Percentiles rank a stretch among this genome's conserved stretches.
Conservation (phyloP, 2,113 vertebrate genomes). For the Stomatorhinus ivindoensis region DNA sequence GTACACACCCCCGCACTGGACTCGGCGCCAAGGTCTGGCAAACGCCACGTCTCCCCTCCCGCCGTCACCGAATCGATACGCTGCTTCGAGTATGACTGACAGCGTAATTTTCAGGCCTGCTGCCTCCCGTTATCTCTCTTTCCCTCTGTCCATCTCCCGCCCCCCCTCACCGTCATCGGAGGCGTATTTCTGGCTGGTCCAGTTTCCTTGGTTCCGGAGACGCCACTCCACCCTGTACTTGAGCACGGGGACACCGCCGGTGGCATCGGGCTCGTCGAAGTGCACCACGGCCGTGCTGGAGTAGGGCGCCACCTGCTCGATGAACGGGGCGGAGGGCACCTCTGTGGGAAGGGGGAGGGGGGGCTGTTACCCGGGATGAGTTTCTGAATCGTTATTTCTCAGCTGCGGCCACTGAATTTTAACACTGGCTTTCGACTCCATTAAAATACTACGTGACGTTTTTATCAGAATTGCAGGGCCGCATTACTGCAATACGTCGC, state of each 20-base stretch:
- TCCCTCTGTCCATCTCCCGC: background rate
- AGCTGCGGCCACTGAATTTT: background rate
- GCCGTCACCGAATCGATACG: background rate
- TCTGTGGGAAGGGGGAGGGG: slow-evolving; percentile 53
- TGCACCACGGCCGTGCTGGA: slow-evolving; percentile 83
- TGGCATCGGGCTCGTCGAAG: slow-evolving; percentile 82
- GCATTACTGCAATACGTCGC: background rate
- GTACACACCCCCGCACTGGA: background rate
- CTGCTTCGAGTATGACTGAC: background rate
- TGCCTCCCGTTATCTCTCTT: background rate
- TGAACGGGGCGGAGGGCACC: slow-evolving; percentile 80
- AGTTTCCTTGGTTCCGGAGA: slow-evolving; percentile 57
- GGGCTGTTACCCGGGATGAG: background rate
- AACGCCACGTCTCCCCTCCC: too few species aligned
- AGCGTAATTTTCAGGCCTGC: background rate
- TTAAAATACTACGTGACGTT: background rate
- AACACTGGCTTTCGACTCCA: background rate
- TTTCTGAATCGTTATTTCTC: background rate
- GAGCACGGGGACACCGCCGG: slow-evolving; percentile 83
- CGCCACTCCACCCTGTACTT: slow-evolving; percentile 86
- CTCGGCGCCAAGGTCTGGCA: background rate
- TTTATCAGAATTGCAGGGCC: background rate
- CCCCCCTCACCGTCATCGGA: slow-evolving; percentile 70
- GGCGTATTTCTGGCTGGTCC: slow-evolving; percentile 67
- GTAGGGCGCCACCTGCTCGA: slow-evolving; percentile 78